Evolutionary conservation across 2,888 invertebrate genomes (phyloP).

Genomic region (Panzeria rudis): DNA sequence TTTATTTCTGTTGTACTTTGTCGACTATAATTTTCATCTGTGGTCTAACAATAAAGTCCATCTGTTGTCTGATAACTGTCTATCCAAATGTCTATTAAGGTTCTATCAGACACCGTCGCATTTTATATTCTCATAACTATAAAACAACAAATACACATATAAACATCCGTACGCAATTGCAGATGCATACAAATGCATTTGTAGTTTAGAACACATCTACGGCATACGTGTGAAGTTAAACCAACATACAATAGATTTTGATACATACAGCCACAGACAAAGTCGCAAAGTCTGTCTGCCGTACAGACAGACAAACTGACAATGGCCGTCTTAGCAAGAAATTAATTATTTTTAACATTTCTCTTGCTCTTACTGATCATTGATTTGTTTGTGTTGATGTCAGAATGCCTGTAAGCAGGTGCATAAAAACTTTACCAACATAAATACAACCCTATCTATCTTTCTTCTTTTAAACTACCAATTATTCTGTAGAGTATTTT

Average conservation of each 20-base stretch:
- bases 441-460: neutral
- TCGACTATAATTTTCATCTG: constrained; percentile 80
- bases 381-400: constrained; percentile 2
- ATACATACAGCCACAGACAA: constrained; percentile 1
- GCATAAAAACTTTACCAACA: constrained; percentile 13
- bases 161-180: constrained; percentile 10
- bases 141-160: constrained; percentile 18
- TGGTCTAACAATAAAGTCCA: constrained; percentile 81
- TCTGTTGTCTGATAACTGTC: constrained; percentile 83
- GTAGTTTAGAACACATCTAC: neutral
- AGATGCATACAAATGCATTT: constrained; percentile 13
- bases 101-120: constrained; percentile 80
- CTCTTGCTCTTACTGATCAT: constrained; percentile 29
- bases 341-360: constrained; percentile 60
- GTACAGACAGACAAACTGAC: neutral
- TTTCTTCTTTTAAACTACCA: constrained; percentile 8
- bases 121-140: constrained; percentile 72
- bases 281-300: neutral
- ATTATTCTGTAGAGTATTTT: constrained; percentile 38
- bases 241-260: constrained; percentile 12
- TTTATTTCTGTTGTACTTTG: constrained; percentile 59
- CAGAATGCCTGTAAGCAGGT: neutral
- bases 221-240: neutral
- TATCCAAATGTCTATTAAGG: constrained; percentile 82
- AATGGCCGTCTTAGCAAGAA: constrained; percentile 40